Percentiles rank a stretch among this genome's conserved stretches.
Conservation (phyloP, 2,113 vertebrate species). For the Neopipo cinnamomea region DNA sequence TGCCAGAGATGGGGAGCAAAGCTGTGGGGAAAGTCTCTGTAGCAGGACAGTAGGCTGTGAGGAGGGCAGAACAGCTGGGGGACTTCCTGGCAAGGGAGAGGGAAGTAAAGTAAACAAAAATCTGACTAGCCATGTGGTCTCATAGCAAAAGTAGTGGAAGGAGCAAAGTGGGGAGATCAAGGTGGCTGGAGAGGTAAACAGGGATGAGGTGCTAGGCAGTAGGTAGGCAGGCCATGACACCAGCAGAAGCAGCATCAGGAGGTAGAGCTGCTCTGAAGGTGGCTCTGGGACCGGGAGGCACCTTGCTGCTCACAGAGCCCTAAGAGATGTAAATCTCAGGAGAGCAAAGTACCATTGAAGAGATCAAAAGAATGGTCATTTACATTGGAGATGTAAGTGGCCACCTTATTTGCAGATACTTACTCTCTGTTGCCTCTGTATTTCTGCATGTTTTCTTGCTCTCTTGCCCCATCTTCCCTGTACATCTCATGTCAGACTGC, state of each 20-base stretch:
- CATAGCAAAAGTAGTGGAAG: not conserved
- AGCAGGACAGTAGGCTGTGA: not conserved
- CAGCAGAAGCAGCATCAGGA: not conserved
- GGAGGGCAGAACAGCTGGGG: not conserved
- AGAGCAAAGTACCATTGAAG: not conserved
- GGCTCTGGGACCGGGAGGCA: not conserved
- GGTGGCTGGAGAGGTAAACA: not conserved
- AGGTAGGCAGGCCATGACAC: not conserved
- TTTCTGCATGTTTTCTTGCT: not conserved
- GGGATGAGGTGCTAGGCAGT: not conserved
- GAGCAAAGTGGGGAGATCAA: not conserved
- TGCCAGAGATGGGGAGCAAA: not conserved
- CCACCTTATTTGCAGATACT: not conserved
- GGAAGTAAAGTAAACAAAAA: not conserved
- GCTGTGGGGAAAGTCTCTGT: not conserved
- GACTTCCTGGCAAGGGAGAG: not conserved
- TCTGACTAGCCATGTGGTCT: not conserved
- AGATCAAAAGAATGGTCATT: not conserved
- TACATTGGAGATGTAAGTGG: not conserved
- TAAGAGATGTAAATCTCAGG: not conserved
- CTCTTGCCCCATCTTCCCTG: not conserved
- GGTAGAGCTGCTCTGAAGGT: not conserved
- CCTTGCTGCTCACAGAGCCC: not conserved
- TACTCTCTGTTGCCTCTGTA: not conserved
- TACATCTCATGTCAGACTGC: not conserved